phyloP scores from a whole-genome alignment of 2,113 vertebrate species.

The Cephalophus harveyi region DNA sequence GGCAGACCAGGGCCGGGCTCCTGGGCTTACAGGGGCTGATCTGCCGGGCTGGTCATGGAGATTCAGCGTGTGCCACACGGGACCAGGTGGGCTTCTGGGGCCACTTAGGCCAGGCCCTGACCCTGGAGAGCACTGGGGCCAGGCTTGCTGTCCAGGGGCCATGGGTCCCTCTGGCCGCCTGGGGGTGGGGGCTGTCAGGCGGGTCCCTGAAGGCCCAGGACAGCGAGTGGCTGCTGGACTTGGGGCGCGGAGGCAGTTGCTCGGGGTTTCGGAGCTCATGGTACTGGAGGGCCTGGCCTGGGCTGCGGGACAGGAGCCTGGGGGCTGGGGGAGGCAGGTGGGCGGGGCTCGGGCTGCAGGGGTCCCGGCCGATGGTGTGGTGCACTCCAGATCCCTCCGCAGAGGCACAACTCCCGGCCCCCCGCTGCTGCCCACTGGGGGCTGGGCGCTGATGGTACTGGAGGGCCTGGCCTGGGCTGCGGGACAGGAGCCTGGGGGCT shows the following conservation, averaged over 20 bases:
- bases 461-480: not conserved
- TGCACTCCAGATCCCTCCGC: not conserved
- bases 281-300: not conserved
- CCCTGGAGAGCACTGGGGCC: not conserved
- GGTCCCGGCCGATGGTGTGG: fast-evolving
- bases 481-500: not conserved
- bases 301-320: not conserved
- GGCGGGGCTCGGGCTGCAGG: not conserved
- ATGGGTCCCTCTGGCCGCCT: fast-evolving
- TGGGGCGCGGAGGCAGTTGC: not conserved
- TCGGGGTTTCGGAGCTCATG: fast-evolving
- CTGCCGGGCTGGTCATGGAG: fast-evolving
- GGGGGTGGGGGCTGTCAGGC: no score
- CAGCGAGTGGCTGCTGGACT: no score
- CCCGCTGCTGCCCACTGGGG: not conserved
- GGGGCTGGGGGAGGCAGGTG: not conserved
- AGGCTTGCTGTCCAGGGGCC: not conserved
- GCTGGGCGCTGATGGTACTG: not conserved
- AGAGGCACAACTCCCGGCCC: not conserved
- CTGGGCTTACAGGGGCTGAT: fast-evolving
- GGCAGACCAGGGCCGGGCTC: not conserved
- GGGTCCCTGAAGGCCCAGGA: fast-evolving
- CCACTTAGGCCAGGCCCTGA: not conserved
- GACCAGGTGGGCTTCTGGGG: not conserved
- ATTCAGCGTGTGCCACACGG: fast-evolving